Conservation (phyloP, 2,888 invertebrate genomes). For the Barypeithes pellucidus region DNA sequence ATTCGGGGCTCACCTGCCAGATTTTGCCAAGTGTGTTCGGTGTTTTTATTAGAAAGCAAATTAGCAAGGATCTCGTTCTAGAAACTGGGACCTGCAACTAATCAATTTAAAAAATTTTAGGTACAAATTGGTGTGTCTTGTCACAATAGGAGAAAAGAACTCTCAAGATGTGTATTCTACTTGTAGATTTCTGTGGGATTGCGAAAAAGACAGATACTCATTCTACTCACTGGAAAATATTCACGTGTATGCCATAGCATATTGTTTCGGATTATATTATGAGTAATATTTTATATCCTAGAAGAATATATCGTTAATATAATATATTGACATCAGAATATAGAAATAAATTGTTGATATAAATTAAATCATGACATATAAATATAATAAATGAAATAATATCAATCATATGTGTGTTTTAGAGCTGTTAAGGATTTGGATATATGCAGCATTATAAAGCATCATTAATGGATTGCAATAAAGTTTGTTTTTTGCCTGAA, state of each 20-base stretch:
- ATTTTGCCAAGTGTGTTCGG: too few species aligned
- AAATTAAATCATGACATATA: too few species aligned
- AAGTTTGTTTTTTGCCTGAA: constrained; percentile 21
- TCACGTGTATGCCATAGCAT: constrained; percentile 76
- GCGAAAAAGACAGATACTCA: constrained; percentile 77
- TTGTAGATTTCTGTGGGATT: constrained; percentile 81
- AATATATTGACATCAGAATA: neutral
- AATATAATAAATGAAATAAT: too few species aligned
- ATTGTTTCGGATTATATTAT: constrained; percentile 80
- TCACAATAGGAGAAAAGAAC: constrained; percentile 79
- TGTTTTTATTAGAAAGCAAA: too few species aligned
- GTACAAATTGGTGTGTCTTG: constrained; percentile 77
- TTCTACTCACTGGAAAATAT: constrained; percentile 76
- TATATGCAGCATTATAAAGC: neutral
- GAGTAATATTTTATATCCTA: constrained; percentile 72
- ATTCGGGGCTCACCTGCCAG: too few species aligned
- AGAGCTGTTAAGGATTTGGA: too few species aligned
- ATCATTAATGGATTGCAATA: neutral
- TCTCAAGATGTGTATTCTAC: constrained; percentile 78
- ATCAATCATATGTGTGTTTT: too few species aligned
- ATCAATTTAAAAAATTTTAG: constrained; percentile 73
- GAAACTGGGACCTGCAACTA: too few species aligned
- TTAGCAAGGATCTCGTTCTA: too few species aligned
- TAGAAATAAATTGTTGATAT: neutral
- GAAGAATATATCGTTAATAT: neutral